These are phyloP conservation scores for Schizopygopsis pylzovi DNA, from an alignment of 2,797 vertebrate species.

Conservation along the genomic window DNA sequence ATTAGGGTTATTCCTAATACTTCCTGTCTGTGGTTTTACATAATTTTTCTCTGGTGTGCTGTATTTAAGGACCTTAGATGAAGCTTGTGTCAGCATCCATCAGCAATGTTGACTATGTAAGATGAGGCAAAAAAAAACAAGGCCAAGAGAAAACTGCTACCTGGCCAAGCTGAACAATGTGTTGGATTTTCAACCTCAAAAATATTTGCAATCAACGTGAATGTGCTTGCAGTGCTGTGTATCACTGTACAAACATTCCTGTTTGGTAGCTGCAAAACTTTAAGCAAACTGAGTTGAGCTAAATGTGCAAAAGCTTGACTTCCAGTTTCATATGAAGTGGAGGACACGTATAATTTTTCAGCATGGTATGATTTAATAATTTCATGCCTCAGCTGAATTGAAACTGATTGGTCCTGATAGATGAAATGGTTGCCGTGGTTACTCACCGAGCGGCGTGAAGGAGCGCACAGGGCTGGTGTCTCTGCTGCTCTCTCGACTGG, in stretches of 20 bases:
- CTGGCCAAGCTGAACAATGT: slow-evolving; percentile 26
- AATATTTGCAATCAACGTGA: not conserved
- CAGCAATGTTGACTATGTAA: slow-evolving; percentile 26
- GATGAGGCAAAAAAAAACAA: slow-evolving; percentile 23
- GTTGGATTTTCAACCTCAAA: not conserved
- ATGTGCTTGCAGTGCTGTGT: not conserved
- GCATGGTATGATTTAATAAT: not conserved
- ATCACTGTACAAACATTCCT: not conserved
- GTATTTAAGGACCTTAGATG: not conserved
- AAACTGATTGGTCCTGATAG: slow-evolving; percentile 19
- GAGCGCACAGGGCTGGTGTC: slow-evolving; percentile 97
- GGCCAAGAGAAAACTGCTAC: slow-evolving; percentile 5
- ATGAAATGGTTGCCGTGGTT: slow-evolving; percentile 58
- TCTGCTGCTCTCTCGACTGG: slow-evolving; percentile 98
- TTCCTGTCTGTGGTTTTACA: not conserved
- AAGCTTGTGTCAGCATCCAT: not conserved
- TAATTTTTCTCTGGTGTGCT: slow-evolving; percentile 15
- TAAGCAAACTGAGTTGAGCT: not conserved
- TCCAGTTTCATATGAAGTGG: slow-evolving; percentile 1
- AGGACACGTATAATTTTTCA: not conserved
- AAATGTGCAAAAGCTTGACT: not conserved
- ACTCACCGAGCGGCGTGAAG: slow-evolving; percentile 97
- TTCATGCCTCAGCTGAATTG: not conserved
- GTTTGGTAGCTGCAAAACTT: slow-evolving; percentile 4
- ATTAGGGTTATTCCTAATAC: not conserved